Evolutionary conservation across 2,888 invertebrate genomes (phyloP), one percentile per base, ranked within the genome.

Genomic region (Lampropteryx suffumata): DNA sequence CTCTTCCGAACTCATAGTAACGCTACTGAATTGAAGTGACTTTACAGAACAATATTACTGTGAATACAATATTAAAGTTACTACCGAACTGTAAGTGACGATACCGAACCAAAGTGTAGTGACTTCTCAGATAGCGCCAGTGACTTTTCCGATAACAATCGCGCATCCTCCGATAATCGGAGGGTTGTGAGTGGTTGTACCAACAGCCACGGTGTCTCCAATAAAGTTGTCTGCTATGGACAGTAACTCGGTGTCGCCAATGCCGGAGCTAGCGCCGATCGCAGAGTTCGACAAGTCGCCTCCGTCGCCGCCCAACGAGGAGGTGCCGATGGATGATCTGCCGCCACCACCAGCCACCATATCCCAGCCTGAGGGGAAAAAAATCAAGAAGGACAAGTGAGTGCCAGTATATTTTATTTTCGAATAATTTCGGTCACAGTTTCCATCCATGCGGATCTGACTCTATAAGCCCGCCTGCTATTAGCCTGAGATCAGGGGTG

Each of bases 221-320:
- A 89, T 91, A 79, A 91, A 91, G 86, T 80, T 91, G 77, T 88
- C 89, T 59, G 90, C 89, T 67, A 93, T 93, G 93, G 93, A 93
- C 82, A 92, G 92, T 84, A 93, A 93, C 84, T 93, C 93, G 70
- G 93, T 93, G 73, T 93, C 93, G 11, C 93, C 93, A 57, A 92
- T 93, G 93, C 93, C 93, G 60, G 92, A 92, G 67, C 77, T 93
- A 76, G 94, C 94, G 47, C 94, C 94, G 24, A 94, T 94, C 60
- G 93, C 94, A 39, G 94, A 94, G 84, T 94, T 94, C 71, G 94
- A 94, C 73, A 93, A 93, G 83, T 93, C 93, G 6, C 93, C 93
- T 26, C 93, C 93, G 5, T 93, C 93, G 60, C 93, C 93, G 28
- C 93, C 93, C 26, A 91, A 91, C 62, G 91, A 91, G 61, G 91